Evolutionary conservation across 2,797 vertebrate genomes (phyloP).

Genomic region (Phataginus tetradactyla): DNA sequence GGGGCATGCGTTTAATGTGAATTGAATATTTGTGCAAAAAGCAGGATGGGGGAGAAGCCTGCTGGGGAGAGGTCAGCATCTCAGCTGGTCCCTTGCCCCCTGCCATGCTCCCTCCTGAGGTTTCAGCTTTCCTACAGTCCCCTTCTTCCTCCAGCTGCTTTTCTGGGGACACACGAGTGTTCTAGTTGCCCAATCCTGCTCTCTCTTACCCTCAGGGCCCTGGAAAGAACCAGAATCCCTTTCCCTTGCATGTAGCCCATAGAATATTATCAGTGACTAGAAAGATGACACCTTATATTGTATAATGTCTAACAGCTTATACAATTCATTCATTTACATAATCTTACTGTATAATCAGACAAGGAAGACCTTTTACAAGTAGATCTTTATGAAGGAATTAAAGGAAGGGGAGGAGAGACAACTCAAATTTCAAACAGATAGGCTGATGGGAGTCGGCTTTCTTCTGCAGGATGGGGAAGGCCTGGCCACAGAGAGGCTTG

Average conservation of each 20-base stretch:
- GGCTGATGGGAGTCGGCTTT: neutral
- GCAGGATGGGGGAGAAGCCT: neutral
- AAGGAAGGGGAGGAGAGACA: neutral
- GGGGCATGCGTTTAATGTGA: neutral
- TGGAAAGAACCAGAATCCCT: neutral
- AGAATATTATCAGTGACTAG: neutral
- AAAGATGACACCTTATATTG: neutral
- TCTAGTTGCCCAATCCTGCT: neutral
- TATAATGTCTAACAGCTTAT: neutral
- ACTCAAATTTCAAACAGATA: neutral
- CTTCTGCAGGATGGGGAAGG: neutral
- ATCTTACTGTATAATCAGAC: neutral
- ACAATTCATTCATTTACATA: neutral
- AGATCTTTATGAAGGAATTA: neutral
- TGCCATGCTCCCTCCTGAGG: neutral
- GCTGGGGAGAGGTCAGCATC: neutral
- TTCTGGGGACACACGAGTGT: neutral
- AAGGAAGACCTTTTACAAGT: neutral
- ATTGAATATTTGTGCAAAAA: neutral
- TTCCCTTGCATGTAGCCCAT: neutral
- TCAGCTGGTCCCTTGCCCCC: neutral
- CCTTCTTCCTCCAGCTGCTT: neutral
- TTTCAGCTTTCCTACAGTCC: neutral
- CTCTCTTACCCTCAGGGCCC: accelerated
- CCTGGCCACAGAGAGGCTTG: neutral